These are phyloP conservation scores for Neotoxoptera formosana DNA, from an alignment of 1,140 invertebrate genomes.

Conservation along the genomic window DNA sequence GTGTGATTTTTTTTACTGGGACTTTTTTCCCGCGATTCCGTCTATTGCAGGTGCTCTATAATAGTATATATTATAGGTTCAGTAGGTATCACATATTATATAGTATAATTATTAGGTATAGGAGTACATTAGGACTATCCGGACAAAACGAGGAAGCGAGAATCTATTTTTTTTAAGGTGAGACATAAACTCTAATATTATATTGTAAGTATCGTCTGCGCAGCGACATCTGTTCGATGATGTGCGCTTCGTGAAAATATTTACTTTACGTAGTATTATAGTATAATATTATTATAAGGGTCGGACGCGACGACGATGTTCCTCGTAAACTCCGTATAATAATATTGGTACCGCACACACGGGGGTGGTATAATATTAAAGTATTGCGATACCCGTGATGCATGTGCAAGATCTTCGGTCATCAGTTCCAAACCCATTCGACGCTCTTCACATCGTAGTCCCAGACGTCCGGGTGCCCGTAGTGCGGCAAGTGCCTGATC, in stretches of 20 bases:
- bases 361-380: too few relatives aligned
- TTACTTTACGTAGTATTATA: too few relatives aligned
- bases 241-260: too few relatives aligned
- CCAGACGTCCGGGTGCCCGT: constrained; percentile 80
- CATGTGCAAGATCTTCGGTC: not conserved
- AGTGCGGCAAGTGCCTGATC: constrained; percentile 71
- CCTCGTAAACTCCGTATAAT: too few relatives aligned
- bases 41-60: too few relatives aligned
- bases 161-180: not conserved
- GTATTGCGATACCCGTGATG: too few relatives aligned
- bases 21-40: too few relatives aligned
- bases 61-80: not conserved
- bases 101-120: not conserved
- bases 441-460: constrained; percentile 71
- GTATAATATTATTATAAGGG: not conserved
- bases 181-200: not conserved
- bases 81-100: not conserved
- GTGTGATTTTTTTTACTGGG: too few relatives aligned
- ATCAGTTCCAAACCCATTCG: constrained; percentile 66
- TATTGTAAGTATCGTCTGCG: not conserved
- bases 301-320: not conserved
- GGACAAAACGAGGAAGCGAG: not conserved
- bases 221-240: too few relatives aligned
- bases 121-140: too few relatives aligned
- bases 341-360: too few relatives aligned